Conservation (phyloP, 2,888 invertebrate genomes). For the Tortricodes alternella region DNA sequence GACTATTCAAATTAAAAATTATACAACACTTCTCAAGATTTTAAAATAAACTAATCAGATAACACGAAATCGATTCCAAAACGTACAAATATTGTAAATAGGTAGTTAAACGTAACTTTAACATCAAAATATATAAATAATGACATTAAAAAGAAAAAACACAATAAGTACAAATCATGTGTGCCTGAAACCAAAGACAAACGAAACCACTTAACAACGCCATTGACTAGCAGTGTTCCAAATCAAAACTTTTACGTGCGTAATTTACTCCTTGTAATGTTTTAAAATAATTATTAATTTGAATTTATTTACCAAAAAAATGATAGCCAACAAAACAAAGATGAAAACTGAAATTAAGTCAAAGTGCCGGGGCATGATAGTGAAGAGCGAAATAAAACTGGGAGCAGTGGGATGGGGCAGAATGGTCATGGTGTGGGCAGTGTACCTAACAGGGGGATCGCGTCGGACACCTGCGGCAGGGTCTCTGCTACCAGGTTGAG, state of each 20-base stretch:
- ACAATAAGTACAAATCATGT: slow-evolving; percentile 31
- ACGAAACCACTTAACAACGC: slow-evolving; percentile 47
- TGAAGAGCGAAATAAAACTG: slow-evolving; percentile 56
- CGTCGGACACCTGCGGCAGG: slow-evolving; percentile 99
- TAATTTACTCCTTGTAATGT: slow-evolving; percentile 81
- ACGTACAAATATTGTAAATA: slow-evolving; percentile 3
- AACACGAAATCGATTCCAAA: slow-evolving; percentile 78
- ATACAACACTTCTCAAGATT: not conserved
- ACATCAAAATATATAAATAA: slow-evolving; percentile 37
- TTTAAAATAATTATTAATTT: slow-evolving; percentile 72
- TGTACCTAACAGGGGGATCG: slow-evolving; percentile 99
- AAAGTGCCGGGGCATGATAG: slow-evolving; percentile 49
- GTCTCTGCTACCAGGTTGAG: slow-evolving; percentile 99
- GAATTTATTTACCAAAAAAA: slow-evolving; percentile 48
- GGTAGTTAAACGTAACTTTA: slow-evolving; percentile 33
- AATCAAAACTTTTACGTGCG: slow-evolving; percentile 46
- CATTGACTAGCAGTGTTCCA: slow-evolving; percentile 41
- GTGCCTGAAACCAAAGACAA: slow-evolving; percentile 39
- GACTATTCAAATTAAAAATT: not conserved
- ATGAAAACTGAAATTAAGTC: slow-evolving; percentile 49
- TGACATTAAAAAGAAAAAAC: slow-evolving; percentile 39
- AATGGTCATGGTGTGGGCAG: slow-evolving; percentile 70
- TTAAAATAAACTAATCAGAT: slow-evolving; percentile 16
- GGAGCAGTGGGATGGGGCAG: slow-evolving; percentile 55
- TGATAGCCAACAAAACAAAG: slow-evolving; percentile 41